Conservation (phyloP, 2,113 vertebrate species). For the Shinisaurus crocodilurus region DNA sequence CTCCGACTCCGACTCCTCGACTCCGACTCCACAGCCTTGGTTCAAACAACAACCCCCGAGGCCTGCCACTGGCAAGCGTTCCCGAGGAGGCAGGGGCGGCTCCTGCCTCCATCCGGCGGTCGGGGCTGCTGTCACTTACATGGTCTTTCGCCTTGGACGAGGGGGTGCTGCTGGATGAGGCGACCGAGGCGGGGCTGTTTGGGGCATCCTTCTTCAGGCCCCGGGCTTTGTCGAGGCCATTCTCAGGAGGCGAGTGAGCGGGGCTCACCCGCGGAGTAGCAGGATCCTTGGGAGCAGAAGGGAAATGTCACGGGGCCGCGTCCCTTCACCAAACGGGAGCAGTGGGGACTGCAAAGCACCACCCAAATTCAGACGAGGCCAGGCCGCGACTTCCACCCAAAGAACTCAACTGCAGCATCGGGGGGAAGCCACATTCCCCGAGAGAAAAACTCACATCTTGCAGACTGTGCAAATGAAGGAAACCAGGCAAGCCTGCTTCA, state of each 20-base stretch:
- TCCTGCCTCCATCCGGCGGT: accelerated
- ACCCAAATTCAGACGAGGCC: neutral
- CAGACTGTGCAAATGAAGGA: neutral
- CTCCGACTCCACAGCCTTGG: too few species aligned
- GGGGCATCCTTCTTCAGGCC: constrained; percentile 93
- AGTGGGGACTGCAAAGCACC: neutral
- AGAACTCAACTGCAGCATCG: too few species aligned
- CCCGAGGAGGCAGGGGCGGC: neutral
- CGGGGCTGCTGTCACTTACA: constrained; percentile 70
- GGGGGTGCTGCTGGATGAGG: constrained; percentile 96
- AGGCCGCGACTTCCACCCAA: too few species aligned
- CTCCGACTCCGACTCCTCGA: too few species aligned
- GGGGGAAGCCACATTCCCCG: neutral
- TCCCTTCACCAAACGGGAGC: too few species aligned
- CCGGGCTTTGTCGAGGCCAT: constrained; percentile 91
- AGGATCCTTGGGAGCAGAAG: constrained; percentile 81
- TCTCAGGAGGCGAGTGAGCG: constrained; percentile 92
- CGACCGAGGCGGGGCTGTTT: constrained; percentile 93
- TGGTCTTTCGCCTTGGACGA: constrained; percentile 98
- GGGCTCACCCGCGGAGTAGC: constrained; percentile 92
- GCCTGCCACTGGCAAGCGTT: neutral
- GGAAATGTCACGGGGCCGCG: neutral
- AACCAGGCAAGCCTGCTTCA: neutral
- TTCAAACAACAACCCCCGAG: neutral
- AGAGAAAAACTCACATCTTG: neutral